Percentiles rank a stretch among this genome's conserved stretches.
Conservation (phyloP, 2,888 invertebrate species). For the Melanophora roralis region DNA sequence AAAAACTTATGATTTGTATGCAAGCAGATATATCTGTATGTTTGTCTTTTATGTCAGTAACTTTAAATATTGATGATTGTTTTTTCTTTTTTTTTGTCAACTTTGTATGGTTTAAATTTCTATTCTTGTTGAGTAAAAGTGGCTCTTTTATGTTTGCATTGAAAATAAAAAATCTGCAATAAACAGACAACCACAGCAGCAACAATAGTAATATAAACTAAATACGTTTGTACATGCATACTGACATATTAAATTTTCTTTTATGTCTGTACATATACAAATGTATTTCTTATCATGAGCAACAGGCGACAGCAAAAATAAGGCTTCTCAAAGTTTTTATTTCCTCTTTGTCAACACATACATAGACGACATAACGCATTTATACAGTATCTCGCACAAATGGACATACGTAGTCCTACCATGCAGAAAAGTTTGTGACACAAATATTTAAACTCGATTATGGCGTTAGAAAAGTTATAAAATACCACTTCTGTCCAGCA, state of each 20-base stretch:
- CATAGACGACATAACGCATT: neutral
- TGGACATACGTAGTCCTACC: neutral
- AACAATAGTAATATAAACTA: constrained; percentile 46
- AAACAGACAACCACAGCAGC: constrained; percentile 53
- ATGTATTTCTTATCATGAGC: constrained; percentile 61
- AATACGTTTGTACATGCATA: too few relatives aligned
- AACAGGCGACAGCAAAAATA: constrained; percentile 58
- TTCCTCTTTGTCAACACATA: constrained; percentile 57
- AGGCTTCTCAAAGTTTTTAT: constrained; percentile 59
- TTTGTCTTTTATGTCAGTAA: constrained; percentile 18
- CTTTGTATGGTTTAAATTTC: constrained; percentile 20
- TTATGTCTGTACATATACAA: too few relatives aligned
- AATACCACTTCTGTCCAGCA: too few relatives aligned
- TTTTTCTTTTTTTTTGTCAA: constrained; percentile 26
- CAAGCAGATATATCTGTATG: neutral
- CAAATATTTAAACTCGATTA: constrained; percentile 57
- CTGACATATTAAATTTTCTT: constrained; percentile 59
- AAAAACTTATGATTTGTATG: too few relatives aligned
- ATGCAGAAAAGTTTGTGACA: constrained; percentile 40
- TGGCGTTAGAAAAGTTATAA: constrained; percentile 33
- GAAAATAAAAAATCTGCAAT: constrained; percentile 27
- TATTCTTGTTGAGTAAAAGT: neutral
- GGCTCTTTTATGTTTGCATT: constrained; percentile 30
- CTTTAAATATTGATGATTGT: constrained; percentile 46
- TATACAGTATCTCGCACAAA: neutral